These are phyloP conservation scores for Phlogophora meticulosa DNA, from an alignment of 2,888 invertebrate species.

Conservation along the genomic window DNA sequence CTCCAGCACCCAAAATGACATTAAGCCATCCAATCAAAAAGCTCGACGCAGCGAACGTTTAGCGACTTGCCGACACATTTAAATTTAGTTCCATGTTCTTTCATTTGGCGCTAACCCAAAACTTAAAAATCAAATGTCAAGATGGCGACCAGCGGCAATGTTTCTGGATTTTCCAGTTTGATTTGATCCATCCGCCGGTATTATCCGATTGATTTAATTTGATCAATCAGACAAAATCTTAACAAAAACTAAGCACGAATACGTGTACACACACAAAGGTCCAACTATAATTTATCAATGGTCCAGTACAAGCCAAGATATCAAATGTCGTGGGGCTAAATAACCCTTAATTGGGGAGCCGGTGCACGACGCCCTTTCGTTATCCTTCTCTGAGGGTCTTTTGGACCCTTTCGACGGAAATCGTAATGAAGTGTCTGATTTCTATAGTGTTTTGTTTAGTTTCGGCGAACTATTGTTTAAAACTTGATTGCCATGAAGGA, in stretches of 20 bases:
- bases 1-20: too few species aligned
- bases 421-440: conserved; percentile 44
- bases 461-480: conserved; percentile 14
- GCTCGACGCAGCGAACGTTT: too few species aligned
- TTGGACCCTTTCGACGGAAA: conserved; percentile 9
- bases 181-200: too few species aligned
- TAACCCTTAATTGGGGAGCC: conserved; percentile 49
- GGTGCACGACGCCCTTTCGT: conserved; percentile 41
- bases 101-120: too few species aligned
- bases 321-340: conserved; percentile 45
- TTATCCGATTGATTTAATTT: too few species aligned
- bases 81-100: too few species aligned
- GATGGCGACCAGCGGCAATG: too few species aligned
- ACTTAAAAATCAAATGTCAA: too few species aligned
- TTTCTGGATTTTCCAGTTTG: too few species aligned
- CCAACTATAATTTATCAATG: conserved; percentile 12
- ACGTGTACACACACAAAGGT: background rate
- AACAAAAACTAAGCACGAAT: background rate
- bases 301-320: conserved; percentile 28
- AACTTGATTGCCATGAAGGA: conserved; percentile 4
- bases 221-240: background rate
- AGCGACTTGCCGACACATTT: too few species aligned
- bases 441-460: conserved; percentile 35
- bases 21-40: too few species aligned
- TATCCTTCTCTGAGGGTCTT: conserved; percentile 40